Evolutionary conservation across 2,113 vertebrate genomes (phyloP).

Genomic region (Antechinus flavipes): DNA sequence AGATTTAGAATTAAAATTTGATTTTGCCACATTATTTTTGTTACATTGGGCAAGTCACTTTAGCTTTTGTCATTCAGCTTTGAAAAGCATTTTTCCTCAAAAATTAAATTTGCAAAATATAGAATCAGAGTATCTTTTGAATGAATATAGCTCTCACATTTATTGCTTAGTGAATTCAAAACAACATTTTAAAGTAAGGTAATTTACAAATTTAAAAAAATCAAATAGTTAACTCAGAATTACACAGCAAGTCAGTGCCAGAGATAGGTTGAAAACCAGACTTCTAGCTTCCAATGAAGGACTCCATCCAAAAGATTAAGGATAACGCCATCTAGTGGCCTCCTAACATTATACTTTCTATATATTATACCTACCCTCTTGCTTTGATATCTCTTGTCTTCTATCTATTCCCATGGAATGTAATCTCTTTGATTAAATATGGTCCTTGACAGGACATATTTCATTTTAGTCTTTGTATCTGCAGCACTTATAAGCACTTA

Average conservation of each 20-base stretch:
- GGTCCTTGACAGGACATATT: not conserved
- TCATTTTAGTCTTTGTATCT: not conserved
- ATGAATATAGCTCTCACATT: not conserved
- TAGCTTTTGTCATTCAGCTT: not conserved
- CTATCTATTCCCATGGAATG: not conserved
- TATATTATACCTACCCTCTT: not conserved
- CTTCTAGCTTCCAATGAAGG: not conserved
- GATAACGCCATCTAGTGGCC: not conserved
- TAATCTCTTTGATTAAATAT: not conserved
- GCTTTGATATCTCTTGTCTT: not conserved
- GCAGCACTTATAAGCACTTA: not conserved
- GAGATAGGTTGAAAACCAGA: not conserved
- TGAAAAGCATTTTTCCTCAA: not conserved
- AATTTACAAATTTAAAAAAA: not conserved
- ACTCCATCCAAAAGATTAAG: not conserved
- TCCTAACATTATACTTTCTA: not conserved
- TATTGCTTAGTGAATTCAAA: not conserved
- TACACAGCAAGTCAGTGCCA: not conserved
- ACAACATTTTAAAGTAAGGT: not conserved
- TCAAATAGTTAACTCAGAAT: not conserved
- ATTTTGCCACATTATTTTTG: not conserved
- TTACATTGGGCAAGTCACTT: not conserved
- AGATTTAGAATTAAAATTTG: not conserved
- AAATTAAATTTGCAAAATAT: not conserved
- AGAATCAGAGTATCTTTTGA: not conserved